Conservation (phyloP, 2,797 vertebrate species). For the Pyrocephalus nanus region DNA sequence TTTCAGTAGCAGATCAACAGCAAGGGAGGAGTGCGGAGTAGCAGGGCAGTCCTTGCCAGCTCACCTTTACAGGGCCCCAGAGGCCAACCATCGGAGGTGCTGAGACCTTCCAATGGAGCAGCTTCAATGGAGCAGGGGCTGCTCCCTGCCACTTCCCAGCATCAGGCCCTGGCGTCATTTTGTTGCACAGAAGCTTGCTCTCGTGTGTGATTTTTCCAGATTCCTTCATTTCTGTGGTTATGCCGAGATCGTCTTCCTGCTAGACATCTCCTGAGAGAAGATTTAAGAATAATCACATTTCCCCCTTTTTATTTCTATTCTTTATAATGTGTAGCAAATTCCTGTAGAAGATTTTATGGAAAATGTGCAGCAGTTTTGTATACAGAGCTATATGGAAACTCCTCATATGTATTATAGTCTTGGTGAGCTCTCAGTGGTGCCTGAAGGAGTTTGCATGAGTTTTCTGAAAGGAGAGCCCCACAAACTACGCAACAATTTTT, state of each 20-base stretch:
- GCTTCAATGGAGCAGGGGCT: rapidly evolving
- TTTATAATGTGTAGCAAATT: neutral
- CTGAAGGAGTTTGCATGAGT: neutral
- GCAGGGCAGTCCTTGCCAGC: neutral
- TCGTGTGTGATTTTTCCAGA: neutral
- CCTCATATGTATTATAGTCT: neutral
- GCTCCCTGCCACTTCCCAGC: neutral
- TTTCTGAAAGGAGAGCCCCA: neutral
- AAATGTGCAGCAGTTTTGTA: neutral
- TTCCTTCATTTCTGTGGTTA: neutral
- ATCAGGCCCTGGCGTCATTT: neutral
- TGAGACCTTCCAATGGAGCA: rapidly evolving
- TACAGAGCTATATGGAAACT: neutral
- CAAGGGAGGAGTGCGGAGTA: rapidly evolving
- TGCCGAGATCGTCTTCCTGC: neutral
- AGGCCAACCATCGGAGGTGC: neutral
- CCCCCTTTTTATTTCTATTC: neutral
- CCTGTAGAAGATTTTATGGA: neutral
- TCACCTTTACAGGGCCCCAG: rapidly evolving
- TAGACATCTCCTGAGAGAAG: neutral
- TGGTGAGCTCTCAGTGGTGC: neutral
- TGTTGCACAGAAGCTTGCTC: neutral
- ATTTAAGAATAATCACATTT: neutral
- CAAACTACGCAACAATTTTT: neutral
- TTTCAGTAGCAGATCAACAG: rapidly evolving